Evolutionary conservation across 2,888 invertebrate genomes (phyloP), one percentile per base, ranked within the genome.

Genomic region (Blastobasis lacticolella): DNA sequence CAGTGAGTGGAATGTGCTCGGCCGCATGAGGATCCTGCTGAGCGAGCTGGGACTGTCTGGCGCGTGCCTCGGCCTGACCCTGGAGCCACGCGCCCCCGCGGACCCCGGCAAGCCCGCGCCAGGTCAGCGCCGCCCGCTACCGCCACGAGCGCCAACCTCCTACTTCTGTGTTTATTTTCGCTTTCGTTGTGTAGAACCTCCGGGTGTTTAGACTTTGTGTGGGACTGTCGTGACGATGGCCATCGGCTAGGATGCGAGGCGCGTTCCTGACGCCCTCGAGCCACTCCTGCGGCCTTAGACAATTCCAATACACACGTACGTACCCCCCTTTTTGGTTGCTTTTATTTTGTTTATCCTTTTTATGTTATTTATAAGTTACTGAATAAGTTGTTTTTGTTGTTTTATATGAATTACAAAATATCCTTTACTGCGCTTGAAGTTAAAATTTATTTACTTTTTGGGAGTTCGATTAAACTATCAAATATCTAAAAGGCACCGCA

Each of bases 11-110:
- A 83, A 85, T 86, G 88, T 86, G 84, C 83, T 75, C 65, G 73
- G 78, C 87, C 88, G 89, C 81, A 89, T 89, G 88, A 89, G 89
- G 89, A 89, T 89, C 88, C 87, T 89, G 80, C 81, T 89, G 61
- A 89, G 88, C 75, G 89, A 89, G 73, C 78, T 89, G 78, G 89
- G 89, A 81, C 84, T 89, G 70, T 86, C 88, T 73, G 79, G 87
- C 82, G 86, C 83, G 81, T 86, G 88, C 84, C 73, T 87, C 82
- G 83, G 83, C 78, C 80, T 86, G 79, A 86, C 87, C 78, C 85
- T 88, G 87, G 88, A 87, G 80, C 80, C 87, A 71, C 73, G 80
- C 79, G 81, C 78, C 74, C 78, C 84, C 74, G 81, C 81, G 85
- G 88, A 87, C 70, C 76, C 81, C 66, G 78, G 79, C 65, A 86